Percentiles rank a stretch among this genome's conserved stretches.
phyloP scores from a whole-genome alignment of 2,888 invertebrate genomes.

The Onchidella celtica region DNA sequence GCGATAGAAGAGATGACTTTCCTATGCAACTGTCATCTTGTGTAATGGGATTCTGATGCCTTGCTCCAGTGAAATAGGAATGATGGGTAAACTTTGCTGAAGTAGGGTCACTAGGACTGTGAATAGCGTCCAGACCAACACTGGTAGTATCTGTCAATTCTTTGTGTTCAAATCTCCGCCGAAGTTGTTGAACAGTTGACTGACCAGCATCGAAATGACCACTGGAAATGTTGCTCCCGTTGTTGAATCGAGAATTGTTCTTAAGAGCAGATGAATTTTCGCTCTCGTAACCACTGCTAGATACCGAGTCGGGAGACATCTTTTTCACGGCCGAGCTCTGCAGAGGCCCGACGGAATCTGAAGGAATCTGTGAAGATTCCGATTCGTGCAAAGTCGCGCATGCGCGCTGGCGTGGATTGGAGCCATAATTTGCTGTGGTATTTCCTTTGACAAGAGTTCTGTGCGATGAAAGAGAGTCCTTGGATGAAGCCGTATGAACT shows the following conservation, averaged over 20 bases:
- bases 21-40: not conserved
- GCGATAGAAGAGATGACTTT: too few relatives aligned
- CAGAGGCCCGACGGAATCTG: not conserved
- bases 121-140: not conserved
- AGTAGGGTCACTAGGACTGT: not conserved
- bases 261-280: not conserved
- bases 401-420: not conserved
- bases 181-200: conserved; percentile 17
- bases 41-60: not conserved
- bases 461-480: not conserved
- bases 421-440: not conserved
- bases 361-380: not conserved
- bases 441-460: not conserved
- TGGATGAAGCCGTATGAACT: not conserved
- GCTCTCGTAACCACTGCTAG: conserved; percentile 26
- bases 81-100: too few relatives aligned
- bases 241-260: not conserved
- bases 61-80: too few relatives aligned
- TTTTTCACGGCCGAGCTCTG: not conserved
- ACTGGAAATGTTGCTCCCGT: not conserved
- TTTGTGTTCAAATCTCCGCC: conserved; percentile 10
- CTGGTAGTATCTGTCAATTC: not conserved
- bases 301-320: conserved; percentile 18
- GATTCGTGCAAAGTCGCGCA: not conserved
- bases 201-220: not conserved